Percentiles rank a stretch among this genome's conserved stretches.
Conservation (phyloP, 2,113 vertebrate genomes). For the Cariama cristata region DNA sequence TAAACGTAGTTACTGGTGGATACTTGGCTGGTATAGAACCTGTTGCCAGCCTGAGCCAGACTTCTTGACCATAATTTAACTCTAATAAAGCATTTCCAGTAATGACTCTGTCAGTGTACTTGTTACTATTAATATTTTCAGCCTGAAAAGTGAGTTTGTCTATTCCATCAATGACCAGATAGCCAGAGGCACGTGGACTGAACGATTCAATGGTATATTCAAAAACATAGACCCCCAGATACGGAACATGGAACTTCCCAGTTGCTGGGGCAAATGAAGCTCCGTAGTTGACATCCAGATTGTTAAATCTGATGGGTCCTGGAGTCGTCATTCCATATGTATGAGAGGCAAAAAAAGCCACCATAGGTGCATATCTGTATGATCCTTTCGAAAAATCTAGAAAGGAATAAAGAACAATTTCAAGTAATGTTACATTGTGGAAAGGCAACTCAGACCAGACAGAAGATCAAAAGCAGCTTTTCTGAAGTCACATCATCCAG, state of each 20-base stretch:
- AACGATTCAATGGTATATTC: conserved; percentile 82
- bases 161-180: conserved; percentile 80
- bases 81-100: conserved; percentile 83
- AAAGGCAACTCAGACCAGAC: not conserved
- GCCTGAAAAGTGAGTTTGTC: conserved; percentile 82
- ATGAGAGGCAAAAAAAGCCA: conserved; percentile 83
- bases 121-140: conserved; percentile 70
- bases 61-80: conserved; percentile 83
- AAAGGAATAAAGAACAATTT: conserved; percentile 4
- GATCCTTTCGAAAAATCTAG: conserved; percentile 85
- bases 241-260: conserved; percentile 81
- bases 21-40: conserved; percentile 79
- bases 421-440: not conserved
- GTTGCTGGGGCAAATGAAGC: conserved; percentile 79
- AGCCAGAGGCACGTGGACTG: conserved; percentile 78
- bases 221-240: conserved; percentile 84
- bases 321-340: conserved; percentile 79
- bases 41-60: conserved; percentile 79
- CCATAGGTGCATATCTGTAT: conserved; percentile 83
- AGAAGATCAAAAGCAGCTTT: not conserved
- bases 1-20: conserved; percentile 82
- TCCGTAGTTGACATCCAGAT: conserved; percentile 82
- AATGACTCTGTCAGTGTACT: conserved; percentile 72
- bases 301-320: conserved; percentile 83
- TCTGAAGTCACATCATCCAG: not conserved